phyloP scores from a whole-genome alignment of 2,888 invertebrate genomes.

The Xestia sexstrigata region DNA sequence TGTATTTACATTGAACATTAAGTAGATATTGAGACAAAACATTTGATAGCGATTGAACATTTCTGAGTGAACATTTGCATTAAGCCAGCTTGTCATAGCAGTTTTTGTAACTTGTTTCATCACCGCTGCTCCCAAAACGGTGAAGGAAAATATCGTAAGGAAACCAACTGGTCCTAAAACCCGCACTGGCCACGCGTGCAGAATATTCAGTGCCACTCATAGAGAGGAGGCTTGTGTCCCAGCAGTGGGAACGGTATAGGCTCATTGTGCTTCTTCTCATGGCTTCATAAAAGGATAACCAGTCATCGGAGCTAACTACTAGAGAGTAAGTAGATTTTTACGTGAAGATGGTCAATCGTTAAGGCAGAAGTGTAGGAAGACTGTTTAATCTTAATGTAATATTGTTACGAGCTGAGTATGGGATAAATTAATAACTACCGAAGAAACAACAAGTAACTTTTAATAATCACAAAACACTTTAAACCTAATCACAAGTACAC shows the following conservation, averaged over 20 bases:
- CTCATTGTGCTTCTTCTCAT: neutral
- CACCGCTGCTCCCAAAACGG: neutral
- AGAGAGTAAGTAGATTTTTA: neutral
- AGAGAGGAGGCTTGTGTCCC: neutral
- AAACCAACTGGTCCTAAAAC: neutral
- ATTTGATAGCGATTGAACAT: neutral
- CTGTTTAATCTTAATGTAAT: neutral
- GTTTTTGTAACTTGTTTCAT: neutral
- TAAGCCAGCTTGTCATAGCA: neutral
- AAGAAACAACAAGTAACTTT: too few relatives aligned
- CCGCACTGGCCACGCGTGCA: neutral
- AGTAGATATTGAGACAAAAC: conserved; percentile 27
- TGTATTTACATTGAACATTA: conserved; percentile 31
- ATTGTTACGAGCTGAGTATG: too few relatives aligned
- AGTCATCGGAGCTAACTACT: neutral
- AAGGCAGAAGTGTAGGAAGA: too few relatives aligned
- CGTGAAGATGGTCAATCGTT: too few relatives aligned
- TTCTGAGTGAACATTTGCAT: neutral
- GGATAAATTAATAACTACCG: too few relatives aligned
- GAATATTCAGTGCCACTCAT: neutral
- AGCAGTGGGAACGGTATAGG: neutral
- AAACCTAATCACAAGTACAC: too few relatives aligned
- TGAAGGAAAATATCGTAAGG: neutral
- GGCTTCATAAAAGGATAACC: neutral
- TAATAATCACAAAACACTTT: too few relatives aligned